Conservation (phyloP, 1,140 invertebrate species). For the Acromyrmex echinatior region DNA sequence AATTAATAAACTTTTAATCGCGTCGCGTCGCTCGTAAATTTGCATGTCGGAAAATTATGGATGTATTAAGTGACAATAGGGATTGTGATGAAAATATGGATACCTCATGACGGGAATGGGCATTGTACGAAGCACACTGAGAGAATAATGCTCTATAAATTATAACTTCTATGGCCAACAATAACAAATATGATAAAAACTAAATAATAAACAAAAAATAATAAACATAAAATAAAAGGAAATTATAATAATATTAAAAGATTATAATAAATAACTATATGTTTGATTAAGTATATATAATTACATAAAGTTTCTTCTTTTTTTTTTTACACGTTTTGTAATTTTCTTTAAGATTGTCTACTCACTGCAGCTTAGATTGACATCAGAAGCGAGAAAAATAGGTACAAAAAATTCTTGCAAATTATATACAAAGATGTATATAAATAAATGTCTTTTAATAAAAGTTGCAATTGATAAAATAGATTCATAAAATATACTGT, state of each 20-base stretch:
- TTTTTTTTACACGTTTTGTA: background rate
- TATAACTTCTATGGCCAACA: background rate
- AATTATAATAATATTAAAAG: background rate
- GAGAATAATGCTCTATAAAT: constrained; percentile 19
- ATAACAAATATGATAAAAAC: constrained; percentile 14
- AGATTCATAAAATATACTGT: too few species aligned
- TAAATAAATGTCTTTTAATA: too few species aligned
- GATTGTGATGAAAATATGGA: constrained; percentile 30
- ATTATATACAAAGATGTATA: too few species aligned
- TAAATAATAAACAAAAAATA: background rate
- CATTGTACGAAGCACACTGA: background rate
- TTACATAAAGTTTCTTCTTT: background rate
- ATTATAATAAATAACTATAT: background rate
- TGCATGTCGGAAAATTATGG: constrained; percentile 53
- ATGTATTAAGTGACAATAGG: constrained; percentile 35
- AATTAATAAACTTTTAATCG: constrained; percentile 62
- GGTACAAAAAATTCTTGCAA: too few species aligned
- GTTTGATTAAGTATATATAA: background rate
- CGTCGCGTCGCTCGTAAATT: constrained; percentile 30
- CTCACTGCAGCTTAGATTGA: too few species aligned
- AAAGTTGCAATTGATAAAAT: too few species aligned
- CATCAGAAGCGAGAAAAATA: too few species aligned
- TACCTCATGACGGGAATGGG: background rate
- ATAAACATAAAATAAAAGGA: background rate
- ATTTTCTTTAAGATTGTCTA: background rate